Percentiles rank a stretch among this genome's conserved stretches.
Evolutionary conservation across 2,797 vertebrate genomes (phyloP).

Genomic region (Melanotaenia maccullochi): DNA sequence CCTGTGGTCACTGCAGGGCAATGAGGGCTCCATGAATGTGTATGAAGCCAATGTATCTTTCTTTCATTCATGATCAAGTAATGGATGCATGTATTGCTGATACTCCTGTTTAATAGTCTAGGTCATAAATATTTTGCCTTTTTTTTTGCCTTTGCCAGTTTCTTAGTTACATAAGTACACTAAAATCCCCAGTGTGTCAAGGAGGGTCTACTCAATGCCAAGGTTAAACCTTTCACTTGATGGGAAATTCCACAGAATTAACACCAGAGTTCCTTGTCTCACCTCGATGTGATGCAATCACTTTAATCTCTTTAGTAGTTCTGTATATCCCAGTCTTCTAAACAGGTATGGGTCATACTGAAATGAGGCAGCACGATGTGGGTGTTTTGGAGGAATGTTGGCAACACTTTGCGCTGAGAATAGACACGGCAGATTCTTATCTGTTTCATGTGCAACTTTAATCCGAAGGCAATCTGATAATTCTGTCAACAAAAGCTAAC

Average conservation of each 20-base stretch:
- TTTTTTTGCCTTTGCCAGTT: too few relatives aligned
- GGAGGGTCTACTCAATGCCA: neutral
- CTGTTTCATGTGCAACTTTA: neutral
- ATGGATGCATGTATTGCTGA: too few relatives aligned
- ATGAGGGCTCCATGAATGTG: too few relatives aligned
- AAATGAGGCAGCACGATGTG: neutral
- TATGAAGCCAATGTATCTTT: too few relatives aligned
- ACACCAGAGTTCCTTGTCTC: slow-evolving; percentile 8
- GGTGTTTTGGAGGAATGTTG: neutral
- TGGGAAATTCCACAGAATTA: slow-evolving; percentile 17
- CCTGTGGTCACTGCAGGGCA: too few relatives aligned
- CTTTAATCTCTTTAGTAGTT: neutral
- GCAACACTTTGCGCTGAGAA: neutral
- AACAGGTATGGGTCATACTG: slow-evolving; percentile 1
- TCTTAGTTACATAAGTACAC: neutral
- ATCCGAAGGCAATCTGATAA: neutral
- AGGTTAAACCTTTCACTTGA: neutral
- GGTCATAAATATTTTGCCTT: too few relatives aligned
- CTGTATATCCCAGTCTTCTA: neutral
- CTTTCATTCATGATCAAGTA: too few relatives aligned
- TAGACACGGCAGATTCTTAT: slow-evolving; percentile 1
- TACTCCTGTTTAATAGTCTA: too few relatives aligned
- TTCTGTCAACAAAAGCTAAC: slow-evolving; percentile 5
- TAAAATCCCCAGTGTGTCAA: neutral
- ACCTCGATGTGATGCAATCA: slow-evolving; percentile 1